Conservation (phyloP, 2,113 vertebrate species). For the Oostethus manadensis region DNA sequence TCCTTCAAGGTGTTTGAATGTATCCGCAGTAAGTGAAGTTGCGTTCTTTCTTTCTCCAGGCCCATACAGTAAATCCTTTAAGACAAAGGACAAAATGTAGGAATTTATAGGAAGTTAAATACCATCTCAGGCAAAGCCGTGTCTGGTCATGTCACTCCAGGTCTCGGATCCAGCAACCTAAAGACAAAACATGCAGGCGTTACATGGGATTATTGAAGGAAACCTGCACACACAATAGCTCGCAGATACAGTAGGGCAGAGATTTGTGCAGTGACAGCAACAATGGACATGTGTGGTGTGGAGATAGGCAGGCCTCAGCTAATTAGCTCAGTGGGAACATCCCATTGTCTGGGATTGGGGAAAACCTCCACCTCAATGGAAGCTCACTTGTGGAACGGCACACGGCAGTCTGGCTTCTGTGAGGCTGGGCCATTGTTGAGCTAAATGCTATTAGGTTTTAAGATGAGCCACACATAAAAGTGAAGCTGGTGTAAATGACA, state of each 20-base stretch:
- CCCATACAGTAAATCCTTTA: slow-evolving; percentile 54
- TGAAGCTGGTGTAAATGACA: slow-evolving; percentile 77
- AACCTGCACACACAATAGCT: slow-evolving; percentile 65
- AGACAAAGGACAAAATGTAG: slow-evolving; percentile 48
- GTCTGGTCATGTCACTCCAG: slow-evolving; percentile 66
- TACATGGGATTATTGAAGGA: slow-evolving; percentile 74
- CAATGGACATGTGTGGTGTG: slow-evolving; percentile 70
- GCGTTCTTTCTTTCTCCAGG: slow-evolving; percentile 41
- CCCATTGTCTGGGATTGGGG: slow-evolving; percentile 61
- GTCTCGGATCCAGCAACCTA: slow-evolving; percentile 46
- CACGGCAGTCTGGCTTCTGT: slow-evolving; percentile 59
- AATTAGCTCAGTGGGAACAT: slow-evolving; percentile 72
- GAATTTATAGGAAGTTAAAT: slow-evolving; percentile 41
- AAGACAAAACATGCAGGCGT: slow-evolving; percentile 66
- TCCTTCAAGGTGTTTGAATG: slow-evolving; percentile 45
- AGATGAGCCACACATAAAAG: slow-evolving; percentile 72
- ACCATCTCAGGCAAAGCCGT: slow-evolving; percentile 34
- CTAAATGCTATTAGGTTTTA: slow-evolving; percentile 78
- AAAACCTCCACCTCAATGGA: slow-evolving; percentile 52
- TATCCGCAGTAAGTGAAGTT: slow-evolving; percentile 2
- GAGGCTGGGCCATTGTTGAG: slow-evolving; percentile 68
- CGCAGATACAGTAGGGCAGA: slow-evolving; percentile 52
- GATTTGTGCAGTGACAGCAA: slow-evolving; percentile 61
- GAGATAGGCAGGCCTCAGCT: slow-evolving; percentile 72
- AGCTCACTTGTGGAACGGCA: slow-evolving; percentile 74